Evolutionary conservation across 2,888 invertebrate genomes (phyloP).

Genomic region (Troilus luridus): DNA sequence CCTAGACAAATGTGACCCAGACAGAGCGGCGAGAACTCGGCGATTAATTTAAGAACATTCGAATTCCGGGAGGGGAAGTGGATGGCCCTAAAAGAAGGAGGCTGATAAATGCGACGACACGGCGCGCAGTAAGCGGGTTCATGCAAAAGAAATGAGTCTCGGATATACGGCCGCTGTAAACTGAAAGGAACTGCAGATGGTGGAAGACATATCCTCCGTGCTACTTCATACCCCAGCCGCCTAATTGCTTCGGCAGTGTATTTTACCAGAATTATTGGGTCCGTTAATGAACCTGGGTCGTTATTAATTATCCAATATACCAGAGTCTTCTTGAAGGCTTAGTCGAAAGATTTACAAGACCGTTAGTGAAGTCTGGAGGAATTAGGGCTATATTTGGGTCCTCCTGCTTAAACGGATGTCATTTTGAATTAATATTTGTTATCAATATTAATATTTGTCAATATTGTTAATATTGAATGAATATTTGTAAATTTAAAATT

Average conservation of each 20-base stretch:
- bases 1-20: background rate
- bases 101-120: slow-evolving; percentile 43
- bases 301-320: slow-evolving; percentile 41
- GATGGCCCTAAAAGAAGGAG: slow-evolving; percentile 28
- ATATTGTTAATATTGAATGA: too few species aligned
- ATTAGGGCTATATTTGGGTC: too few species aligned
- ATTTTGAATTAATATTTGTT: background rate
- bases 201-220: background rate
- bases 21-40: background rate
- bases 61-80: background rate
- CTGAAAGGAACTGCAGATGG: background rate
- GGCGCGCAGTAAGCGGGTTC: background rate
- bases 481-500: too few species aligned
- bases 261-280: background rate
- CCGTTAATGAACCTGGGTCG: background rate
- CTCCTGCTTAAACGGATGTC: background rate
- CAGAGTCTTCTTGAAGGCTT: background rate
- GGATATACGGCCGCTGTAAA: slow-evolving; percentile 45
- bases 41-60: slow-evolving; percentile 15
- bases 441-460: too few species aligned
- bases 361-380: background rate
- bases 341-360: slow-evolving; percentile 3
- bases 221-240: background rate
- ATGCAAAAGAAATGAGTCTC: slow-evolving; percentile 39
- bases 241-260: background rate